Evolutionary conservation across 1,140 invertebrate genomes (phyloP).

Genomic region (Oryzaephilus surinamensis): DNA sequence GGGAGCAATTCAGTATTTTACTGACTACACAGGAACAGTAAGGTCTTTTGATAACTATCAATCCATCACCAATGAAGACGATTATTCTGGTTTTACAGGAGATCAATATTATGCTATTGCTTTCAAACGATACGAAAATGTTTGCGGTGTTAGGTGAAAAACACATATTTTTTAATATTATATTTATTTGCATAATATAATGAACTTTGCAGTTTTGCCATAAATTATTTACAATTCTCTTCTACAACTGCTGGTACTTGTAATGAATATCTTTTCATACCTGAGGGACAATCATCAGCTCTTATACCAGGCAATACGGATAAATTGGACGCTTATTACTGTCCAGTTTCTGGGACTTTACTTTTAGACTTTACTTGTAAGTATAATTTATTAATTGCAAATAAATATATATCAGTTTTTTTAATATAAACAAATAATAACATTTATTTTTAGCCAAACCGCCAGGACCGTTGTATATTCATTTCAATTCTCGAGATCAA

Average conservation of each 20-base stretch:
- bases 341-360: too few relatives aligned
- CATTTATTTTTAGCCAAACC: conserved; percentile 12
- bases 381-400: conserved; percentile 4
- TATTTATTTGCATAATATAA: conserved; percentile 1
- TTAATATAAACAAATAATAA: not conserved
- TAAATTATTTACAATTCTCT: conserved; percentile 7
- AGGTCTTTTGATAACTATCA: conserved; percentile 52
- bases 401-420: not conserved
- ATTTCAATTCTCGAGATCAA: conserved; percentile 15
- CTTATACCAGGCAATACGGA: too few relatives aligned
- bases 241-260: not conserved
- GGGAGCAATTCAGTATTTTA: conserved; percentile 55
- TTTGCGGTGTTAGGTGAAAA: conserved; percentile 38
- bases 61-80: conserved; percentile 36
- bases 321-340: too few relatives aligned
- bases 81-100: too few relatives aligned
- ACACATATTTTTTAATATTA: not conserved
- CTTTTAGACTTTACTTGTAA: too few relatives aligned
- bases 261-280: conserved; percentile 15
- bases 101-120: conserved; percentile 42
- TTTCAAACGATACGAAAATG: conserved; percentile 33
- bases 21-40: conserved; percentile 42
- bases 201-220: conserved; percentile 11
- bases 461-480: conserved; percentile 21
- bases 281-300: too few relatives aligned